phyloP scores from a whole-genome alignment of 2,888 invertebrate genomes.

The Meandrusa payeni region DNA sequence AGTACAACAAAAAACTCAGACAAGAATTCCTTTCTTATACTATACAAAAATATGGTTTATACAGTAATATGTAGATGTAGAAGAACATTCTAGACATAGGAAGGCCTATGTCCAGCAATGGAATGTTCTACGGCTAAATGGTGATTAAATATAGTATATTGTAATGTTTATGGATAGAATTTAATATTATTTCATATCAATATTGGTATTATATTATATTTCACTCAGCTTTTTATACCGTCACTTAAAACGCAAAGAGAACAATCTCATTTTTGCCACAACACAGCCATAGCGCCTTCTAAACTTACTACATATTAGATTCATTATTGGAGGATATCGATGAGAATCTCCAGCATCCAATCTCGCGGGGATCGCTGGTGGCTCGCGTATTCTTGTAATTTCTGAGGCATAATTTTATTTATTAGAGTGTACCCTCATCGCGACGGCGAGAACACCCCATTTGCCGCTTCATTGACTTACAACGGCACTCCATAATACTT shows the following conservation, averaged over 20 bases:
- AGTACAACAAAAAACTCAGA: no score
- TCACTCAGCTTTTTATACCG: background rate
- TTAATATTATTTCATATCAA: no score
- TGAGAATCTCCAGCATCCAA: slow-evolving; percentile 74
- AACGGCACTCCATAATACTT: slow-evolving; percentile 79
- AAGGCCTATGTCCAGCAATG: no score
- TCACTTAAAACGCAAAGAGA: slow-evolving; percentile 26
- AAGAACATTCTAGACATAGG: no score
- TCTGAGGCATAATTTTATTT: slow-evolving; percentile 80
- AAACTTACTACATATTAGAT: slow-evolving; percentile 71
- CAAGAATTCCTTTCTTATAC: no score
- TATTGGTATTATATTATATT: slow-evolving; percentile 2
- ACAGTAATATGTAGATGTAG: no score
- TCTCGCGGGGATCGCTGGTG: slow-evolving; percentile 67
- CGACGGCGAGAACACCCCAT: slow-evolving; percentile 73
- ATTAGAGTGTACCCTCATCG: slow-evolving; percentile 74
- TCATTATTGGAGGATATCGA: slow-evolving; percentile 73
- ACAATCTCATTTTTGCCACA: slow-evolving; percentile 47
- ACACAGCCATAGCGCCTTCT: slow-evolving; percentile 42
- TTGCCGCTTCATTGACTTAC: slow-evolving; percentile 81
- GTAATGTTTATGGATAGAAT: no score
- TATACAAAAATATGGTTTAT: no score
- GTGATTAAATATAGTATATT: no score
- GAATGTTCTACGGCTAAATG: no score
- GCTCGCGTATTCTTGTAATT: slow-evolving; percentile 78